These are phyloP conservation scores for Heteropelma amictum DNA, from an alignment of 2,888 invertebrate species.

Conservation along the genomic window DNA sequence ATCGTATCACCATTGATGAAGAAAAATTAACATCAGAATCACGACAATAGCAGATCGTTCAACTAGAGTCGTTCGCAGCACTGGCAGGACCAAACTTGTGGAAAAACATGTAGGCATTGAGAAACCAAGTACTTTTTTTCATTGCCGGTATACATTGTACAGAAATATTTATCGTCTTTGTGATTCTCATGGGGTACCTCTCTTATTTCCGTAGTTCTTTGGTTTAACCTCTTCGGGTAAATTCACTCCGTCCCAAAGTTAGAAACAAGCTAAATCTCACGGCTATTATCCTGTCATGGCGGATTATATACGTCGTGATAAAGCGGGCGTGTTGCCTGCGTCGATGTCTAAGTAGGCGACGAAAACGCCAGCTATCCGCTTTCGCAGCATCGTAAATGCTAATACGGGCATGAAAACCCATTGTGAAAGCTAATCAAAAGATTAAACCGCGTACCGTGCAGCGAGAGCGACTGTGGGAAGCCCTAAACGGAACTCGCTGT, in stretches of 20 bases:
- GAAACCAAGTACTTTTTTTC: not conserved
- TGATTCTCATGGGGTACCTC: not conserved
- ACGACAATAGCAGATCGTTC: slow-evolving; percentile 3
- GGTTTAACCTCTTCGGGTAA: not conserved
- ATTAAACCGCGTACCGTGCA: slow-evolving; percentile 12
- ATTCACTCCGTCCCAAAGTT: not conserved
- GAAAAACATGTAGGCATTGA: not conserved
- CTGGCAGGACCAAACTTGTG: not conserved
- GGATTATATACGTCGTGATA: slow-evolving; percentile 40
- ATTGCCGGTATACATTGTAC: not conserved
- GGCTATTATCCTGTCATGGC: not conserved
- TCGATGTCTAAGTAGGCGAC: slow-evolving; percentile 15
- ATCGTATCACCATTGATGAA: slow-evolving; percentile 6
- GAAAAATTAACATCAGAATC: slow-evolving; percentile 24
- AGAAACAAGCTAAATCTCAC: not conserved
- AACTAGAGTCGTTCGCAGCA: not conserved
- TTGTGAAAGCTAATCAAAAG: not conserved
- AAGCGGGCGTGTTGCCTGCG: slow-evolving; percentile 13
- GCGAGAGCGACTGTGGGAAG: not conserved
- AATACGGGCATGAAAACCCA: slow-evolving; percentile 34
- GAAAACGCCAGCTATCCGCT: slow-evolving; percentile 7
- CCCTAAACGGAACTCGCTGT: slow-evolving; percentile 3
- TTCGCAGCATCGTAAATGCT: slow-evolving; percentile 36
- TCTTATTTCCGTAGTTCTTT: not conserved
- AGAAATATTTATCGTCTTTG: not conserved